These are phyloP conservation scores for Geococcyx californianus DNA, from an alignment of 2,113 vertebrate genomes.

Conservation along the genomic window DNA sequence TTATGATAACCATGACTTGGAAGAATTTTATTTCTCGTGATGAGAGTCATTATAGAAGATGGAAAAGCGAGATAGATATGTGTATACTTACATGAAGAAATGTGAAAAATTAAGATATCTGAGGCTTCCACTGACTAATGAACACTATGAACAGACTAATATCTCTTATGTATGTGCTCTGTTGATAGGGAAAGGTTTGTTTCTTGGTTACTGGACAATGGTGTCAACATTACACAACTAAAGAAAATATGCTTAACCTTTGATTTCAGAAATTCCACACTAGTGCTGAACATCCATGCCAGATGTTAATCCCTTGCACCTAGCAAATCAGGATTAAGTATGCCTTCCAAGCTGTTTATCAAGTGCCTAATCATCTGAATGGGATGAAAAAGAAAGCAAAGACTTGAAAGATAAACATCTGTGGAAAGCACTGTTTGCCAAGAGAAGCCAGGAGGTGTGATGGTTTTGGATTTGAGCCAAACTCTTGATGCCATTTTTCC, in stretches of 20 bases:
- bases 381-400: background rate
- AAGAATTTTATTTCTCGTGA: slow-evolving; percentile 42
- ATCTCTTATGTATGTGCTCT: background rate
- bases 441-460: background rate
- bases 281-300: background rate
- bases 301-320: background rate
- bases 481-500: background rate
- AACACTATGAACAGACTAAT: background rate
- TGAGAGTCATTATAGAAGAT: slow-evolving; percentile 4
- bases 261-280: background rate
- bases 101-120: background rate
- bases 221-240: background rate
- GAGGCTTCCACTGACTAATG: background rate
- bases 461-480: background rate
- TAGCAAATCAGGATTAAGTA: background rate
- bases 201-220: background rate
- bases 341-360: background rate
- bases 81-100: background rate
- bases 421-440: background rate
- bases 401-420: background rate
- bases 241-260: background rate
- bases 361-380: background rate
- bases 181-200: background rate
- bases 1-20: slow-evolving; percentile 45
- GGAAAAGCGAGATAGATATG: background rate